Conservation (phyloP, 2,888 invertebrate species). For the Thera obeliscata region DNA sequence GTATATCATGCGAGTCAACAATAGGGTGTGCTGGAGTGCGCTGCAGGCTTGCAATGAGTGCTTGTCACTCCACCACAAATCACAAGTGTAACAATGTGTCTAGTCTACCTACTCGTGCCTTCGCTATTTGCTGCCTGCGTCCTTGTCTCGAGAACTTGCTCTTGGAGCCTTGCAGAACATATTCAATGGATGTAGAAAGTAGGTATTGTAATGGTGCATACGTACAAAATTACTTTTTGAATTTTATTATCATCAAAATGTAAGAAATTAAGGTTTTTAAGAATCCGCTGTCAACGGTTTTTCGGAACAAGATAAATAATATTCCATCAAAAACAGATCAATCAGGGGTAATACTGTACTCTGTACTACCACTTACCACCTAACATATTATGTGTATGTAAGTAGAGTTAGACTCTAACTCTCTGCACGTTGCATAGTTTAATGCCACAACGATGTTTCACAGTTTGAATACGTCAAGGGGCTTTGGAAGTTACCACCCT, state of each 20-base stretch:
- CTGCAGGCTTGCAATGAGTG: slow-evolving; percentile 59
- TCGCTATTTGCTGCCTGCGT: slow-evolving; percentile 26
- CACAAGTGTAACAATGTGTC: slow-evolving; percentile 54
- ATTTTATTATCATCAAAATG: neutral
- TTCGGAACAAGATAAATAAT: too few relatives aligned
- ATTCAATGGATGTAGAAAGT: slow-evolving; percentile 16
- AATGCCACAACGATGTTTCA: slow-evolving; percentile 31
- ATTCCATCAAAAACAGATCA: too few relatives aligned
- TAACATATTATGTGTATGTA: too few relatives aligned
- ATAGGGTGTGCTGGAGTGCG: slow-evolving; percentile 56
- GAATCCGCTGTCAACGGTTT: too few relatives aligned
- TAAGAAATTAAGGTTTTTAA: too few relatives aligned
- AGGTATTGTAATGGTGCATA: neutral
- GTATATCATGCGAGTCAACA: slow-evolving; percentile 50
- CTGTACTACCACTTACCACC: too few relatives aligned
- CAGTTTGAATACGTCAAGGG: slow-evolving; percentile 36
- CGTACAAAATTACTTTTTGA: neutral
- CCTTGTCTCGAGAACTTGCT: slow-evolving; percentile 32
- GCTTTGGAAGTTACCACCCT: slow-evolving; percentile 27
- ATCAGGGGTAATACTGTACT: too few relatives aligned
- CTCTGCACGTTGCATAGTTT: slow-evolving; percentile 27
- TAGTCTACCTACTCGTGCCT: slow-evolving; percentile 31
- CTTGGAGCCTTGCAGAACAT: slow-evolving; percentile 12
- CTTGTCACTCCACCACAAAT: slow-evolving; percentile 68
- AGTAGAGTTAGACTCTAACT: slow-evolving; percentile 3